Evolutionary conservation across 2,888 invertebrate genomes (phyloP), one percentile per base, ranked within the genome.

Genomic region (Prosopocoilus inquinatus): DNA sequence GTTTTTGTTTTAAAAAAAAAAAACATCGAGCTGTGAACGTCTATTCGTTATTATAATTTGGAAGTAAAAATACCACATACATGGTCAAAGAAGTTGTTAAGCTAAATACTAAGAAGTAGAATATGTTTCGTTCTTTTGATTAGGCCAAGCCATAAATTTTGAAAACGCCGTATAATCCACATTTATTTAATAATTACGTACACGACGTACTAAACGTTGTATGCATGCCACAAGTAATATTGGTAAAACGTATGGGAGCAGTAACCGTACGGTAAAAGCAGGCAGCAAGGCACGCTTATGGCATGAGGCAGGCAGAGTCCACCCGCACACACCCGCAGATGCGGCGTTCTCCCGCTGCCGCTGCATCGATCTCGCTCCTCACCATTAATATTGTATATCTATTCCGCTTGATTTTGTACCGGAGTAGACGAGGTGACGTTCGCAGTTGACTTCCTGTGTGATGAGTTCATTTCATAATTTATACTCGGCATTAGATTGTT

Each of bases 401-500:
- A 38, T 38, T 38, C 12, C 38, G 38, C 38, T 38, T 12, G 38
- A 38, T 38, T 38, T 12, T 12, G 38, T 38, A 13, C 47, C 53
- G 55, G 56, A 52, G 58, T 58, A 60, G 59, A 55, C 54, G 57
- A 46, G 55, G 59, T 63, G 60, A 58, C 57, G 57, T 61, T 59
- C 60, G 52, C 62, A 60, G 65, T 63, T 64, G 62, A 68, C 64
- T 67, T 68, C 68, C 67, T 68, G 67, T 60, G 57, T 64, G 64
- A 67, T 66, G 66, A 66, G 65, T 67, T 68, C 64, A 66, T 64
- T 63, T 57, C 59, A 55, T 63, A 64, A 65, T 60, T 63, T 62
- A 63, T 60, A 48, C 51, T 55, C 36, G 52, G 44, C 51, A 47
- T 52, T 52, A 52, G 52, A 52, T 52, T 52, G 50, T 50, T 50